Evolutionary conservation across 2,888 invertebrate genomes (phyloP).

Genomic region (Cremastinae sp.): DNA sequence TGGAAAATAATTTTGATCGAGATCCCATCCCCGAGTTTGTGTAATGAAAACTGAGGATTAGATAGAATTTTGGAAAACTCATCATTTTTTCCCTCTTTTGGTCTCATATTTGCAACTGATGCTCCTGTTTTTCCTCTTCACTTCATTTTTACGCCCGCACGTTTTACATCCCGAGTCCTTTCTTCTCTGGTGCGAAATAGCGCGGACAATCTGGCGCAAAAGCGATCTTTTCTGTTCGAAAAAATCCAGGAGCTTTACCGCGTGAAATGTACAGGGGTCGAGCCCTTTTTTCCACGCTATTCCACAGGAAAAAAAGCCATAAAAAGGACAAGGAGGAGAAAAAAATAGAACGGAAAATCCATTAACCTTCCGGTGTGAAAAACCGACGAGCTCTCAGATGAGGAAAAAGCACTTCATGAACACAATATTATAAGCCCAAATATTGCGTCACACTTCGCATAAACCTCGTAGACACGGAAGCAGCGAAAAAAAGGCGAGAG

Average conservation of each 20-base stretch:
- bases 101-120: not conserved
- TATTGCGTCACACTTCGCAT: slow-evolving; percentile 28
- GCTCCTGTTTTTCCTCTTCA: not conserved
- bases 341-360: slow-evolving; percentile 6
- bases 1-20: too few species aligned
- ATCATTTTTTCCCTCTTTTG: not conserved
- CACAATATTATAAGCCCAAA: slow-evolving; percentile 18
- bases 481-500: not conserved
- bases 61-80: not conserved
- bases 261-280: slow-evolving; percentile 9
- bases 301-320: not conserved
- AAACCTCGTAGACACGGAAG: not conserved
- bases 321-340: too few species aligned
- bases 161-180: slow-evolving; percentile 20
- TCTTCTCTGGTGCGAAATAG: not conserved
- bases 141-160: slow-evolving; percentile 30
- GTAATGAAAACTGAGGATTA: too few species aligned
- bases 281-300: not conserved
- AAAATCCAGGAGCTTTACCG: slow-evolving; percentile 10
- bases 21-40: too few species aligned
- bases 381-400: not conserved
- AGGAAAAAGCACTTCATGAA: not conserved
- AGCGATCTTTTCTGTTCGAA: slow-evolving; percentile 24
- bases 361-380: slow-evolving; percentile 15
- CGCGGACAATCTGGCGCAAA: slow-evolving; percentile 30